These are phyloP conservation scores for Apteryx owenii DNA, from an alignment of 2,113 vertebrate genomes.

Conservation along the genomic window DNA sequence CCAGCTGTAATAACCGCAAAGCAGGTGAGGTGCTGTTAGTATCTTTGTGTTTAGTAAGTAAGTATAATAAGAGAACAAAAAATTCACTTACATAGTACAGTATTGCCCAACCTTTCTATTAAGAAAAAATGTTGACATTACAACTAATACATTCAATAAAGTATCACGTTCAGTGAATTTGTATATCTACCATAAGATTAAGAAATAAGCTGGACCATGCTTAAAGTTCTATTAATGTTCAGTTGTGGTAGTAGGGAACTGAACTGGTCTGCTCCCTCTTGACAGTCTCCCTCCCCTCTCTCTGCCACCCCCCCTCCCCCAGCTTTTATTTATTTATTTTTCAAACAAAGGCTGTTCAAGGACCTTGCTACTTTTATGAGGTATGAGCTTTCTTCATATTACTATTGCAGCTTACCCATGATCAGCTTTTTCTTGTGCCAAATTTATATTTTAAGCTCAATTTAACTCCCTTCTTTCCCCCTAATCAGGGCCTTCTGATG, in stretches of 20 bases:
- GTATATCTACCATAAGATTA: background rate
- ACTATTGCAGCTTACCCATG: background rate
- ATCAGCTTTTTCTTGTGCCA: background rate
- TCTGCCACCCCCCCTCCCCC: background rate
- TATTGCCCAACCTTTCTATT: conserved; percentile 69
- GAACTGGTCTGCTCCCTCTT: background rate
- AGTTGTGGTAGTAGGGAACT: background rate
- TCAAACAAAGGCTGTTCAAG: background rate
- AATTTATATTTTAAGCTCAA: background rate
- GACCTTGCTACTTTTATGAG: background rate
- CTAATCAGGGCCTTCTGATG: background rate
- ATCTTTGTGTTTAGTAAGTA: conserved; percentile 33
- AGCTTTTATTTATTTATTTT: background rate
- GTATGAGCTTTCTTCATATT: background rate
- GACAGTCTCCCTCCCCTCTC: background rate
- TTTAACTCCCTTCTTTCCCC: background rate
- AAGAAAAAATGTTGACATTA: conserved; percentile 57
- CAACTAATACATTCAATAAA: conserved; percentile 15
- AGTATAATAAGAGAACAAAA: conserved; percentile 15
- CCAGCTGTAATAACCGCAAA: background rate
- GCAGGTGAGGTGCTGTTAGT: conserved; percentile 43
- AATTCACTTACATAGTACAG: conserved; percentile 69
- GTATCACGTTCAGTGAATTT: background rate
- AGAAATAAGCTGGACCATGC: background rate
- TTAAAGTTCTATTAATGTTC: background rate